These are phyloP conservation scores for Antheraea yamamai DNA, from an alignment of 2,888 invertebrate species.

Conservation along the genomic window DNA sequence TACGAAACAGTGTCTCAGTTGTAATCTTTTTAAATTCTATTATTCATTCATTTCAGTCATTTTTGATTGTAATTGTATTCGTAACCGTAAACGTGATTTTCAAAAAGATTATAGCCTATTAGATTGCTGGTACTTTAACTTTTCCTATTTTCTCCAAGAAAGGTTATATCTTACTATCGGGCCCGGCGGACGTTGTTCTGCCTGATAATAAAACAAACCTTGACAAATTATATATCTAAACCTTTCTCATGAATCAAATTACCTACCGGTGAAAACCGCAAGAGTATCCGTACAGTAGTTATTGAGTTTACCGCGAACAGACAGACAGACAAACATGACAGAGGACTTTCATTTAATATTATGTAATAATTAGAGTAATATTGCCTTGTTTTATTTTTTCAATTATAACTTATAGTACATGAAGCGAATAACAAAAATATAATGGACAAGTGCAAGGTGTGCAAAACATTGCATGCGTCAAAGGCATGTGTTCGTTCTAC, in stretches of 20 bases:
- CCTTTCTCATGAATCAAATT: too few species aligned
- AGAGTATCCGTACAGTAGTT: too few species aligned
- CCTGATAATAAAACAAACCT: too few species aligned
- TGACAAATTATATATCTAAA: too few species aligned
- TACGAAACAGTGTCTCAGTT: too few species aligned
- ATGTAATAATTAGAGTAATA: neutral
- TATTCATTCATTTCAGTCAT: too few species aligned
- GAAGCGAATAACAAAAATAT: neutral
- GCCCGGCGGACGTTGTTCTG: too few species aligned
- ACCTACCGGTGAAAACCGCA: too few species aligned
- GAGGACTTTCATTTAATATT: too few species aligned
- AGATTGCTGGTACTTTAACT: neutral
- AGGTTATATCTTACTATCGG: neutral
- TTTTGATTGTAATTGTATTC: too few species aligned
- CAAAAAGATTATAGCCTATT: neutral
- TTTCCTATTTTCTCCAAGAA: neutral
- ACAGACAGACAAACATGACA: too few species aligned
- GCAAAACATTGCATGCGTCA: neutral
- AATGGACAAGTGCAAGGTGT: neutral
- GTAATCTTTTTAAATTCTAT: neutral
- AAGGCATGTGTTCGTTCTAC: neutral
- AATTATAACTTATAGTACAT: neutral
- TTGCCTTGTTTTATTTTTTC: neutral
- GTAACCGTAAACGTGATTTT: neutral
- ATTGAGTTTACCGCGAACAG: too few species aligned